Evolutionary conservation across 2,888 invertebrate genomes (phyloP).

Genomic region (Aleiodes testaceus): DNA sequence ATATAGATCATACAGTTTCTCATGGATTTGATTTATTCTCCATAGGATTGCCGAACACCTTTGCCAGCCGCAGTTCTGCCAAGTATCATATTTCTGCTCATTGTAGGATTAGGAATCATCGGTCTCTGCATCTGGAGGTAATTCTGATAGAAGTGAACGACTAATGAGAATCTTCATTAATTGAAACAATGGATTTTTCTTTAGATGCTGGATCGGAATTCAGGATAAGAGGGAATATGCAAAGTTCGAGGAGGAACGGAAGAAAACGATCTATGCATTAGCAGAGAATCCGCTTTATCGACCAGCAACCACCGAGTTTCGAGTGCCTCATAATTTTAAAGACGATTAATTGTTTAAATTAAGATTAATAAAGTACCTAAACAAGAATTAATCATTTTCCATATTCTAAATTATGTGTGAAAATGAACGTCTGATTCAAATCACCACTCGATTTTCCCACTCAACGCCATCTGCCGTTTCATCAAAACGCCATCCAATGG

Average conservation of each 20-base stretch:
- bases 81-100: slow-evolving; percentile 50
- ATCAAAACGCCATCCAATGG: no score
- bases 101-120: slow-evolving; percentile 57
- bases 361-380: no score
- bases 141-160: slow-evolving; percentile 38
- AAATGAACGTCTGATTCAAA: no score
- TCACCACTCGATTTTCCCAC: neutral
- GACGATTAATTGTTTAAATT: slow-evolving; percentile 53
- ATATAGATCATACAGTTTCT: neutral
- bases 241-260: slow-evolving; percentile 56
- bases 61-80: slow-evolving; percentile 56
- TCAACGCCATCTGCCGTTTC: slow-evolving; percentile 1
- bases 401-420: slow-evolving; percentile 18
- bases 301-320: slow-evolving; percentile 77
- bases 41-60: slow-evolving; percentile 57
- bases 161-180: neutral
- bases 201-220: slow-evolving; percentile 56
- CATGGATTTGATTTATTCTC: neutral
- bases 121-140: slow-evolving; percentile 63
- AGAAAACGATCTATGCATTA: slow-evolving; percentile 56
- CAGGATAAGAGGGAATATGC: slow-evolving; percentile 58
- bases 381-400: neutral
- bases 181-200: slow-evolving; percentile 7
- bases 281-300: slow-evolving; percentile 78
- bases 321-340: slow-evolving; percentile 72